Percentiles rank a stretch among this genome's conserved stretches.
Conservation (phyloP, 2,797 vertebrate species). For the Paguma larvata region DNA sequence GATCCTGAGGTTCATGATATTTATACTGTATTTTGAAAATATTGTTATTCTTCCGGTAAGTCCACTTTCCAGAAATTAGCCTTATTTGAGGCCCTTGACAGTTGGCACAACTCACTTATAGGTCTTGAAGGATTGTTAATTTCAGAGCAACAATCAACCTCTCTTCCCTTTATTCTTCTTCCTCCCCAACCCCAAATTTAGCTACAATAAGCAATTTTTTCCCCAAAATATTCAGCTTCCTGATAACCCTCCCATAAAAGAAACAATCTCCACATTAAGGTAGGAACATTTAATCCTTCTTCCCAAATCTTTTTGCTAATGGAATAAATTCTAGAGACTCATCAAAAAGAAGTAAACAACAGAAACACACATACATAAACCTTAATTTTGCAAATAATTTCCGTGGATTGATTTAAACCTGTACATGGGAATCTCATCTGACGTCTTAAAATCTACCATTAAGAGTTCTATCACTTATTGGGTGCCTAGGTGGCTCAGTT, state of each 20-base stretch:
- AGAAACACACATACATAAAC: not conserved
- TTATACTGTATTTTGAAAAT: not conserved
- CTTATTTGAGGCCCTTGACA: not conserved
- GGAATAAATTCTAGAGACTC: not conserved
- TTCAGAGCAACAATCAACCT: rapidly evolving
- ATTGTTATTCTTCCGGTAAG: not conserved
- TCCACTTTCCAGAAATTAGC: not conserved
- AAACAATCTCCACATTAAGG: not conserved
- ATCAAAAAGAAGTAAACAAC: not conserved
- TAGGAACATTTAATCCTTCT: not conserved
- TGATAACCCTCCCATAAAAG: not conserved
- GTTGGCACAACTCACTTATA: not conserved
- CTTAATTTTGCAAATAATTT: not conserved
- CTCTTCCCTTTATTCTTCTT: not conserved
- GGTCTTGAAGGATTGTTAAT: not conserved
- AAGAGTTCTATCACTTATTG: not conserved
- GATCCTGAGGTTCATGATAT: not conserved
- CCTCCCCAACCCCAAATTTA: not conserved
- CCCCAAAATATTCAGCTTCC: not conserved
- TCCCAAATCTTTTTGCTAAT: not conserved
- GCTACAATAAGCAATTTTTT: not conserved
- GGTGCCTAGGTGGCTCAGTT: too few relatives aligned
- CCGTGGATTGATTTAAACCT: not conserved
- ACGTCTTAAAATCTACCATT: not conserved
- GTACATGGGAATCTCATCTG: not conserved